Conservation (phyloP, 2,888 invertebrate genomes). For the Lobophora halterata region DNA sequence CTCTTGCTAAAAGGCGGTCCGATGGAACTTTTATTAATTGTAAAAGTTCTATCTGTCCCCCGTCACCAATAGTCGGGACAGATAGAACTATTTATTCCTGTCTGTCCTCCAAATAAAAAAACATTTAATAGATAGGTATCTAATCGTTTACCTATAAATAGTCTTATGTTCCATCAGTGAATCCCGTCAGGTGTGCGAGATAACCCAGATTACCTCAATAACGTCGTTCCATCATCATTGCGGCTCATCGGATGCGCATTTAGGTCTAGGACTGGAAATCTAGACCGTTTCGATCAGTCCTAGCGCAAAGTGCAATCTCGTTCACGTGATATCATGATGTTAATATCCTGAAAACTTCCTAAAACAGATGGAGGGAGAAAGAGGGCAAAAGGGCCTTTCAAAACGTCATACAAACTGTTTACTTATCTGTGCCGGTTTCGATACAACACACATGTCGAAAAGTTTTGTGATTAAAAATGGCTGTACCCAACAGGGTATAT, state of each 20-base stretch:
- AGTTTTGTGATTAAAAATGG: no score
- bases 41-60: no score
- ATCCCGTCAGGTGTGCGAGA: constrained; percentile 17
- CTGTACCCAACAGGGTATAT: no score
- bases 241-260: constrained; percentile 39
- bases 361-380: no score
- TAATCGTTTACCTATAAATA: constrained; percentile 15
- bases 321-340: constrained; percentile 4
- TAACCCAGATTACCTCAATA: constrained; percentile 30
- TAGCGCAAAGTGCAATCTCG: constrained; percentile 22
- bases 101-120: neutral
- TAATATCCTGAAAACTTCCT: neutral
- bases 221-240: constrained; percentile 53
- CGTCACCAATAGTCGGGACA: no score
- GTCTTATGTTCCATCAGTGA: constrained; percentile 1
- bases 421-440: no score
- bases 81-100: constrained; percentile 12
- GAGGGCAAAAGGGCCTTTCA: no score
- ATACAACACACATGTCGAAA: no score
- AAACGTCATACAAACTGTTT: no score
- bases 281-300: constrained; percentile 6
- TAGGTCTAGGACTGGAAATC: constrained; percentile 38
- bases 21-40: no score
- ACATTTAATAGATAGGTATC: constrained; percentile 1
- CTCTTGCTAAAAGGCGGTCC: no score